Conservation (phyloP, 2,113 vertebrate species). For the Scopus umbretta region DNA sequence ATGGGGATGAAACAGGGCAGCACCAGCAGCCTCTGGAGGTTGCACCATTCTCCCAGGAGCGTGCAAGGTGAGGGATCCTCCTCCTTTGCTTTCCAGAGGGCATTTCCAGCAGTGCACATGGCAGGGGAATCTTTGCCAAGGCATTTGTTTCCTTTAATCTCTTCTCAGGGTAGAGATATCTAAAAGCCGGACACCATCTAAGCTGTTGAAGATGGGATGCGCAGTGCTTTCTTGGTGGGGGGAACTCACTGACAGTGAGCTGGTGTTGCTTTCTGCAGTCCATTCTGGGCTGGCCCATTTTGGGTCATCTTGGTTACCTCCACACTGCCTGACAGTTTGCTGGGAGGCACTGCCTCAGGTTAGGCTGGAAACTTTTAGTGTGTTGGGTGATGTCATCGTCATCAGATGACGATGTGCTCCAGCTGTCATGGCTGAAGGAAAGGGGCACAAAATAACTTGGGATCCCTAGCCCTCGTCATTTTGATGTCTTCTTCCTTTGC, state of each 20-base stretch:
- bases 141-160: background rate
- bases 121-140: background rate
- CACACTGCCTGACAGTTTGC: background rate
- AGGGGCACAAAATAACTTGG: background rate
- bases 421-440: background rate
- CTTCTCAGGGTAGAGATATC: background rate
- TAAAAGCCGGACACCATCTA: background rate
- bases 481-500: background rate
- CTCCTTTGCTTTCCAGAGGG: background rate
- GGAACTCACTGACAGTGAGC: background rate
- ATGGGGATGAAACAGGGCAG: background rate
- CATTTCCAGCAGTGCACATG: background rate
- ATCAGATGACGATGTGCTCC: background rate
- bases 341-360: background rate
- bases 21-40: background rate
- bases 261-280: rapidly evolving
- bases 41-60: background rate
- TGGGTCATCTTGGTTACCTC: background rate
- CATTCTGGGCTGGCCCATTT: background rate
- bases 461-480: background rate
- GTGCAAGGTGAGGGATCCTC: background rate
- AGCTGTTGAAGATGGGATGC: background rate
- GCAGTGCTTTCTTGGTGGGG: background rate
- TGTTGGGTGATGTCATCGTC: rapidly evolving
- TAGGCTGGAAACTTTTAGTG: background rate